A percentile compares a stretch with the other conserved stretches of the same genome.
Conservation (phyloP, 2,888 invertebrate genomes). For the Ormyrus thymus region DNA sequence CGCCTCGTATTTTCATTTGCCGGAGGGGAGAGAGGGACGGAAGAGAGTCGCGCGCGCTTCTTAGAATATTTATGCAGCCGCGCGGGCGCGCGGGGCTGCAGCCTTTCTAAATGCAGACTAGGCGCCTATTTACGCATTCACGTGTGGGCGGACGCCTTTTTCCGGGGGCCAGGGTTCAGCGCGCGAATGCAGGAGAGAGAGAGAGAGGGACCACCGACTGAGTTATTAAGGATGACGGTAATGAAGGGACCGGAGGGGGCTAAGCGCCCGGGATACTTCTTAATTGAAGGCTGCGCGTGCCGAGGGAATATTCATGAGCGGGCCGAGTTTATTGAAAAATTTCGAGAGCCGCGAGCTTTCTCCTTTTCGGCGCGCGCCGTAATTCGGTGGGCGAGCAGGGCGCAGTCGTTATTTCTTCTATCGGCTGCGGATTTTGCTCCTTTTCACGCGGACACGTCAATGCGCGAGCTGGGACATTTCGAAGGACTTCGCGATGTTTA, state of each 20-base stretch:
- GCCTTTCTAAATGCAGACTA: conserved; percentile 40
- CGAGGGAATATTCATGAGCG: conserved; percentile 30
- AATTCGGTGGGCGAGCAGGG: too few species aligned
- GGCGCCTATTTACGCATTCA: conserved; percentile 40
- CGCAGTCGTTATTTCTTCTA: too few species aligned
- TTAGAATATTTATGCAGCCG: conserved; percentile 39
- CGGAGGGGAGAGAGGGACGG: not conserved
- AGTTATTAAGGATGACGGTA: conserved; percentile 32
- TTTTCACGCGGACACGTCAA: too few species aligned
- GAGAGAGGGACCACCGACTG: conserved; percentile 29
- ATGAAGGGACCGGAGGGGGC: conserved; percentile 8
- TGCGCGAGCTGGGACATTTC: too few species aligned
- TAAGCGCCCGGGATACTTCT: conserved; percentile 5
- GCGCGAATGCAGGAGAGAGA: too few species aligned
- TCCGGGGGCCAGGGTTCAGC: too few species aligned
- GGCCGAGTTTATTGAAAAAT: conserved; percentile 20
- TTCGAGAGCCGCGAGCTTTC: conserved; percentile 2
- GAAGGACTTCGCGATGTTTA: too few species aligned
- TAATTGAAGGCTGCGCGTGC: conserved; percentile 28
- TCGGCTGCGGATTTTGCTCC: too few species aligned
- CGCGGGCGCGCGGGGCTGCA: conserved; percentile 2
- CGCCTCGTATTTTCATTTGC: not conserved
- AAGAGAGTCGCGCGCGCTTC: not conserved
- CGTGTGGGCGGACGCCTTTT: conserved; percentile 9
- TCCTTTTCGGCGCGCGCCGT: not conserved